phyloP scores from a whole-genome alignment of 1,140 invertebrate genomes.

The Neodiprion virginianus region DNA sequence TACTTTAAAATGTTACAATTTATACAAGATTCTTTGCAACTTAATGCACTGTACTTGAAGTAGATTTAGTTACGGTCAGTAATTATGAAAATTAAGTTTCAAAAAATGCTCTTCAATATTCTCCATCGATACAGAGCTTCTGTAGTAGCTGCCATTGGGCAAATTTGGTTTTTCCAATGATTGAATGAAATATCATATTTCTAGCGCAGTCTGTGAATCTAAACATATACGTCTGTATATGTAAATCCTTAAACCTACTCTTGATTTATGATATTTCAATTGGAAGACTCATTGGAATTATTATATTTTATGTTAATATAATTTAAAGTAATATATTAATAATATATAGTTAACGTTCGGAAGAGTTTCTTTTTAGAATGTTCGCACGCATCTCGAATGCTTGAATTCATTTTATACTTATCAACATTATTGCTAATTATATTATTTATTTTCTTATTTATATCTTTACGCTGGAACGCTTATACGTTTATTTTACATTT shows the following conservation, averaged over 20 bases:
- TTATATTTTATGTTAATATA: conserved; percentile 19
- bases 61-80: conserved; percentile 20
- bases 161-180: neutral
- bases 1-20: neutral
- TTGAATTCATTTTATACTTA: conserved; percentile 13
- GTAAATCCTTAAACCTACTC: neutral
- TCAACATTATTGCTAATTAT: conserved; percentile 43
- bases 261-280: neutral
- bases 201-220: conserved; percentile 2
- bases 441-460: conserved; percentile 41
- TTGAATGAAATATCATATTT: conserved; percentile 14
- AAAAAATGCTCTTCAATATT: neutral
- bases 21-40: conserved; percentile 12
- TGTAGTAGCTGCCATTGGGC: neutral
- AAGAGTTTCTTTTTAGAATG: conserved; percentile 27
- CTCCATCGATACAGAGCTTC: neutral
- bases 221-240: neutral
- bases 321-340: conserved; percentile 22
- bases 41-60: conserved; percentile 16
- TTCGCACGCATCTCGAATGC: conserved; percentile 24
- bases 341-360: conserved; percentile 18
- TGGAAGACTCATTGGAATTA: neutral
- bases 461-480: conserved; percentile 14
- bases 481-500: conserved; percentile 51
- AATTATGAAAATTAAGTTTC: conserved; percentile 1